Evolutionary conservation across 2,113 vertebrate genomes (phyloP), one percentile per base, ranked within the genome.

Genomic region (Pygoscelis antarcticus): DNA sequence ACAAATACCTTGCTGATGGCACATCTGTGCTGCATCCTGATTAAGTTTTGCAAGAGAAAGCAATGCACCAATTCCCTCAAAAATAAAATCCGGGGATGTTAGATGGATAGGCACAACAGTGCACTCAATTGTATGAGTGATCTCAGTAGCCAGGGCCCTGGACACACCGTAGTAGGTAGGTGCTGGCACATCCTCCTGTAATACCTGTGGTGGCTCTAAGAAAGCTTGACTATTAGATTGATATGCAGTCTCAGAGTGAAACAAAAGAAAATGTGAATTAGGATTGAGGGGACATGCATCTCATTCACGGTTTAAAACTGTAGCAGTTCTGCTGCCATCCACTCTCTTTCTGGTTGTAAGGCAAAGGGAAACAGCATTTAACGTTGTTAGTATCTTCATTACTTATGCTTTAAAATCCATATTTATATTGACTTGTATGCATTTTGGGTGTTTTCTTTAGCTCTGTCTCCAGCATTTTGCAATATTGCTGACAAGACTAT

Each of bases 281-380:
- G 13, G 21, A 46, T 51, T 70, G 30, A 49, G 17, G 15, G 22
- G 13, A 16, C 13, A 3, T 38, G 17, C 6, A 16, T 55, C 16
- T 84, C 62, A 55, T 42, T 75, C 17, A 15, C 11, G 22, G 1
- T 19, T 92, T 65, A 66, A 57, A 77, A 22, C 12, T 2, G 0
- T 8, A 69, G 44, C 0, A 0, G 14, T 65, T 79, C 30, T 80
- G 13, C n/a, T 87, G 34, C 40, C 40, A 13, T 69, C 61, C 19
- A 8, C 57, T 75, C 16, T 86, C 11, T 34, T 74, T 54, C 17
- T 47, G 44, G 2, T 44, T 84, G 30, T 29, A 61, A 64, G 60
- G 42, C 21, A 68, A 71, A 72, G 10, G 19, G 13, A 70, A 95
- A 42, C 10, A 15, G 4, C 34, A 44, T 52, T 62, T 66, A 47